Base-by-base conservation (phyloP, 2,797 vertebrate species). In the Miichthys miiuy region DNA sequence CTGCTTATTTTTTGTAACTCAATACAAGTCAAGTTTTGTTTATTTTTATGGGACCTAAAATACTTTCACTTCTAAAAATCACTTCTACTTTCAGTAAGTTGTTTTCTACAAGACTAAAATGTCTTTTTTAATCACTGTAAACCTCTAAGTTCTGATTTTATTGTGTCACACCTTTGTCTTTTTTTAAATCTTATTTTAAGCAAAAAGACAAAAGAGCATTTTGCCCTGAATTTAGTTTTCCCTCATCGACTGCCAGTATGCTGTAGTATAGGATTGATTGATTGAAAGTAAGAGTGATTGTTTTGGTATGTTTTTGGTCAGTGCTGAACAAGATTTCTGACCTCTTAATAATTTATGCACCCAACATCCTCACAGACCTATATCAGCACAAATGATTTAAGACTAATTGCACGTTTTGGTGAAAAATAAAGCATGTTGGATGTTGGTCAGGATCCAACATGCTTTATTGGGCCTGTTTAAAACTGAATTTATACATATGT, bases 391-490 rank as follows among this genome's bases (percentile, higher is more conserved):
- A 50, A 63, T 14, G 52, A 61, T 54, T 57, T 62, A 50, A 38
- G 21, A 16, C 16, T 68, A 67, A 74, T 51, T 47, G 47, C 50
- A 20, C 7, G 6, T 82, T 75, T 64, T 66, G 34, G 52, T 34
- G 48, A 66, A 67, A 25, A 69, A n/a, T 34, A 27, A n/a, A n/a
- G n/a, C n/a, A n/a, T n/a, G n/a, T n/a, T n/a, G n/a, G n/a, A n/a
- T n/a, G n/a, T n/a, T n/a, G n/a, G n/a, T n/a, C n/a, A n/a, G n/a
- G n/a, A 77, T 23, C 71, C 44, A 64, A 23, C 17, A 42, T 57
- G 51, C 17, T 52, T 38, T 20, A 60, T 41, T 7, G 23, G 14
- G 27, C 20, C 25, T 55, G 30, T 6, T 66, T 48, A 41, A 30
- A 54, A 71, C 8, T 42, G 10, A 12, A 48, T 47, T 60, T 58